Evolutionary conservation across 2,888 invertebrate genomes (phyloP).

Genomic region (Lithosia quadra): DNA sequence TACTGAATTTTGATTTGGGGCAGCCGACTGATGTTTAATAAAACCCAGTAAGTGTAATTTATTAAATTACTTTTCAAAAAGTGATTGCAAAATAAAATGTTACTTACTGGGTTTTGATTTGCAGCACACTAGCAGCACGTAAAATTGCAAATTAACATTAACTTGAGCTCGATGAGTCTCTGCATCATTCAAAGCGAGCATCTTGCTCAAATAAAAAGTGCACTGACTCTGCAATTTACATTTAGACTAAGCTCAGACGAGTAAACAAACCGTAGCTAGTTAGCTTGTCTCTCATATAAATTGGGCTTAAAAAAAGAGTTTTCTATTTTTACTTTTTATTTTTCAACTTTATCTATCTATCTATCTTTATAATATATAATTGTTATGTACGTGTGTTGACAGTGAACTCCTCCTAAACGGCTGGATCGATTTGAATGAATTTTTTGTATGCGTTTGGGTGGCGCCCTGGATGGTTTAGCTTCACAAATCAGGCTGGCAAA

Average conservation of each 20-base stretch:
- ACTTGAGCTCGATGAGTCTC: background rate
- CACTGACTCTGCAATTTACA: conserved; percentile 15
- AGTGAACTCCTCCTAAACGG: too few species aligned
- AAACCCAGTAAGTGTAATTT: too few species aligned
- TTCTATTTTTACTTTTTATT: background rate
- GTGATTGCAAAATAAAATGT: background rate
- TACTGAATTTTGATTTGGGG: too few species aligned
- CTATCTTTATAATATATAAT: too few species aligned
- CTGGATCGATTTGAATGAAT: too few species aligned
- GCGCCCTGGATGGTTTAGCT: too few species aligned
- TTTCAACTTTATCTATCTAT: too few species aligned
- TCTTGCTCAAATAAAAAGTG: conserved; percentile 7
- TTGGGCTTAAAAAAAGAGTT: background rate
- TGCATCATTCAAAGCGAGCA: background rate
- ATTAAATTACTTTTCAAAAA: background rate
- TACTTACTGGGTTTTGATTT: background rate
- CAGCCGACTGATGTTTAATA: too few species aligned
- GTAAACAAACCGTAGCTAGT: conserved; percentile 11
- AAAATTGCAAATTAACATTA: background rate
- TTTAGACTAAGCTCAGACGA: conserved; percentile 6
- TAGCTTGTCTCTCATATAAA: conserved; percentile 14
- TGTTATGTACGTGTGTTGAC: too few species aligned
- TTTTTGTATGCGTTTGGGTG: too few species aligned
- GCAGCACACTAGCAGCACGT: background rate
- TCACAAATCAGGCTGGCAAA: too few species aligned